Conservation (phyloP, 2,888 invertebrate genomes). For the Nephrotoma appendiculata region DNA sequence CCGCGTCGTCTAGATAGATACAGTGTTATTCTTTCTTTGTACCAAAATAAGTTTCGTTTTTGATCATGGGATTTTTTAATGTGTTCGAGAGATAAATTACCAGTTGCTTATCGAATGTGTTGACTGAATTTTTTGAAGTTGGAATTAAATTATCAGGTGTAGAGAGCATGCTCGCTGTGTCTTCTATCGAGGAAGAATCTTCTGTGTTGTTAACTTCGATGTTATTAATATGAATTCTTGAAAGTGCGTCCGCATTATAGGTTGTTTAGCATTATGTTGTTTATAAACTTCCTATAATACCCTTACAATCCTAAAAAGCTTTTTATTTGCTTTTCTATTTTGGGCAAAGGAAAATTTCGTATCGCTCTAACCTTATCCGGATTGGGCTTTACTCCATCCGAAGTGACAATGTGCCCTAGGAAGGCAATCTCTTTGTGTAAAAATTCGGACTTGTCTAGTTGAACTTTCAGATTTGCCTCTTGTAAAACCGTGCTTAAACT, state of each 20-base stretch:
- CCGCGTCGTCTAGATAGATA: neutral
- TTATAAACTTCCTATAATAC: too few relatives aligned
- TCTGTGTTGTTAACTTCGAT: neutral
- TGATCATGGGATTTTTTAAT: neutral
- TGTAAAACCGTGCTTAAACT: neutral
- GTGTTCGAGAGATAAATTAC: neutral
- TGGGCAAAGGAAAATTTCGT: slow-evolving; percentile 16
- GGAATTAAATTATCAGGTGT: neutral
- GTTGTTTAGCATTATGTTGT: neutral
- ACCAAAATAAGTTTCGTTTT: neutral
- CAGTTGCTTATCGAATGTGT: neutral
- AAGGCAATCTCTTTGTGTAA: too few relatives aligned
- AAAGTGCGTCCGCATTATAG: neutral
- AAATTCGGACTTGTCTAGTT: too few relatives aligned
- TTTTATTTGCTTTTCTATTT: slow-evolving; percentile 17
- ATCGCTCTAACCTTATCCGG: slow-evolving; percentile 19
- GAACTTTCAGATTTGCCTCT: slow-evolving; percentile 14
- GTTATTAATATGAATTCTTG: neutral
- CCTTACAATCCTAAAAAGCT: too few relatives aligned
- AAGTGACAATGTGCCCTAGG: slow-evolving; percentile 22
- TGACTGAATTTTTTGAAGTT: neutral
- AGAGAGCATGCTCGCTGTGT: neutral
- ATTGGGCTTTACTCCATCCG: slow-evolving; percentile 21
- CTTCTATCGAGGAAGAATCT: neutral
- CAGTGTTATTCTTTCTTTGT: neutral